Evolutionary conservation across 1,140 invertebrate genomes (phyloP).

Genomic region (Cyrtorhinus lividipennis): DNA sequence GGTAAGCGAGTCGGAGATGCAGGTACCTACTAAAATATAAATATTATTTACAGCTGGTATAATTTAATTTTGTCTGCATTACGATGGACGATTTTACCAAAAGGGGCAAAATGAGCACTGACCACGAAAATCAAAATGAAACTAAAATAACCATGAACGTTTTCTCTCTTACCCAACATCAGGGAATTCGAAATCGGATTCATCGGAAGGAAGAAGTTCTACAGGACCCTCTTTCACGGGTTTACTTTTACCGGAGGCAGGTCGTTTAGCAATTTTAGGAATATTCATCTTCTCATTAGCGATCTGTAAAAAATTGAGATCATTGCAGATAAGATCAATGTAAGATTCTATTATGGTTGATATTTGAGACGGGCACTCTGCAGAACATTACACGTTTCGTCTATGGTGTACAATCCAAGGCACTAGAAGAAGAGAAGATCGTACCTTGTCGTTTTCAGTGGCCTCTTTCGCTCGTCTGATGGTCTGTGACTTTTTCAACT

Average conservation of each 20-base stretch:
- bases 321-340: conserved; percentile 10
- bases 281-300: conserved; percentile 18
- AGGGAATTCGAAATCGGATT: conserved; percentile 20
- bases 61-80: background rate
- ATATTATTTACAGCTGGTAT: background rate
- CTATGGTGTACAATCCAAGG: too few species aligned
- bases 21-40: background rate
- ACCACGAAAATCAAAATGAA: background rate
- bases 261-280: conserved; percentile 16
- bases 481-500: conserved; percentile 33
- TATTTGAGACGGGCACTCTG: background rate
- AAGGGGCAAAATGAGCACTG: background rate
- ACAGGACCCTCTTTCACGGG: conserved; percentile 20
- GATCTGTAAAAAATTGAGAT: conserved; percentile 17
- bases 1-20: too few species aligned
- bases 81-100: background rate
- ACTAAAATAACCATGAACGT: background rate
- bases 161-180: conserved; percentile 17
- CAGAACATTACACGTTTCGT: too few species aligned
- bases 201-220: conserved; percentile 24
- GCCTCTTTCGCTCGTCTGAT: conserved; percentile 29
- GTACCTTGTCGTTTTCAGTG: conserved; percentile 25
- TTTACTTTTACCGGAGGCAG: conserved; percentile 9
- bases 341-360: background rate
- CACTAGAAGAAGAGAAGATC: background rate